Base-by-base conservation (phyloP, 2,797 vertebrate species). In the Spondyliosoma cantharus region DNA sequence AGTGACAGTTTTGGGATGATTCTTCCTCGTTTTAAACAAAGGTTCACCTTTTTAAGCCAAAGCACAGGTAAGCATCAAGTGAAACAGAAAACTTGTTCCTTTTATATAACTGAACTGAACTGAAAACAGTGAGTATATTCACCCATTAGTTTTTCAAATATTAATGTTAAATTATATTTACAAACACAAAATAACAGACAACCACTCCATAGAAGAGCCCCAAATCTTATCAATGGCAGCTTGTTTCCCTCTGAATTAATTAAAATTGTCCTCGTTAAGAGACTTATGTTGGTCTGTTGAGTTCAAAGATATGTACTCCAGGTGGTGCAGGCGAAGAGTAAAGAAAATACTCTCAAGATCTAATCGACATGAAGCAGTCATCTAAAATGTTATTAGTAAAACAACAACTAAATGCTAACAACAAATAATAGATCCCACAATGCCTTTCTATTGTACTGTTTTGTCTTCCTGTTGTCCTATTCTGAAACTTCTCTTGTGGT, bases 21-120 rank as follows among this genome's bases (percentile, higher is more conserved):
- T 45, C 90, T 96, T 17, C 95, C 97, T 1, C 93, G 91, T 15
- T 96, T 98, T 78, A 99, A 97, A 91, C 97, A 97, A 86, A 96
- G 97, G 74, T 98, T 97, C 93, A 95, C 86, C 64, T 97, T 99
- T 75, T 91, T 97, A 16, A 89, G 89, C 4, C 94, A 95, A 1
- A 95, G 89, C 73, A 90, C 95, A 48, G 96, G 98, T 99, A 91
- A 79, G 65, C 6, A 13, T 56, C 19, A 9, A 22, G 11, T 27
- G 37, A 70, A 50, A 27, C 3, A 1, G 5, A 66, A 58, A 12
- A n/a, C 20, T 3, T 48, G 32, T 20, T 53, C 4, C 6, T 24
- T 24, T 22, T 3, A 53, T 32, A 60, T 53, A 56, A 32, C 5
- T 16, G 2, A 24, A 59, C 1, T 53, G 3, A 17, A 65, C 9